Evolutionary conservation across 2,113 vertebrate species (phyloP), one percentile per base, ranked within the genome.

Genomic region (Naja naja): DNA sequence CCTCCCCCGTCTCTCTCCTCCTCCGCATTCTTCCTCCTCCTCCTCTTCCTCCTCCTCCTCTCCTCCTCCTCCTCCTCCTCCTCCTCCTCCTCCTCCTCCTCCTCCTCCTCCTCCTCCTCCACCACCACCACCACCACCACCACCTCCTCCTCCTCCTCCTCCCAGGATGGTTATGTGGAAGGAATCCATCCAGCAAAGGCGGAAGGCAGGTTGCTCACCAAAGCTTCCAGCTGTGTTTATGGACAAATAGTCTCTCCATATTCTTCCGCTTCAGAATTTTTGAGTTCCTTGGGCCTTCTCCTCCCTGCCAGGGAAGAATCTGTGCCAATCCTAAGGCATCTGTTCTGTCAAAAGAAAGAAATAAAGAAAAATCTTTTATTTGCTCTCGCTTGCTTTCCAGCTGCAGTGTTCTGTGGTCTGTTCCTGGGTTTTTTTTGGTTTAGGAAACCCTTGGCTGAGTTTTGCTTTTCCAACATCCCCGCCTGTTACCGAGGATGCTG

Each of bases 281-380:
- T 94, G 94, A 91, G 96, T 87, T 97, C 95, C 94, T 94, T 94
- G 94, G 45, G 94, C 96, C 64, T 95, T 94, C 95, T 94, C 94
- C 90, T 96, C 95, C 93, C 95, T 97, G 97, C 97, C 97, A 97
- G 96, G 91, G 96, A 92, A 23, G 22, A 96, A 95, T 94, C 96
- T 1, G 94, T 98, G 97, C 97, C 98, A 98, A 96, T 96, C 96
- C 97, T 95, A 96, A 96, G 96, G 96, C 97, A 97, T 98, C 97
- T 98, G 98, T 97, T 98, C 69, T 98, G 97, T 97, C 97, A 95
- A 97, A 96, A 97, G n/a, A 52, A 53, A 20, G 14, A 6, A 43
- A 23, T 8, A 47, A 49, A 49, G 27, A 88, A 88, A 85, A 85
- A 93, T 95, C 89, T 96, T 97, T 96, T 96, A 97, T 97, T 97